Conservation (phyloP, 2,113 vertebrate species). For the Saguinus midas region DNA sequence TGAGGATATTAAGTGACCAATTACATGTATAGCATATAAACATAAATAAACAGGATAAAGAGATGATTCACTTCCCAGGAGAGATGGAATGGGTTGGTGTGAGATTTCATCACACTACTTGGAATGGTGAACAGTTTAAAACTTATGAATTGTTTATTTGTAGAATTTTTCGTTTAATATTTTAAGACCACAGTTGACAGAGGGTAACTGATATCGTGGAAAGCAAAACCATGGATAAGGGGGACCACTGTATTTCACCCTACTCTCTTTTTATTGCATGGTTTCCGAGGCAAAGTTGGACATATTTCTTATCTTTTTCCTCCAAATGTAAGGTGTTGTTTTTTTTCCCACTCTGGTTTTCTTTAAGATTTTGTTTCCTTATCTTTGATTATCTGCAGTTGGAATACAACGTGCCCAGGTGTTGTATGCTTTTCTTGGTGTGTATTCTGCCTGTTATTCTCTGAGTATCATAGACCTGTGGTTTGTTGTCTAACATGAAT, state of each 20-base stretch:
- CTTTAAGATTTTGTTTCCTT: background rate
- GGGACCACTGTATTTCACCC: background rate
- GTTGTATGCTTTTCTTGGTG: background rate
- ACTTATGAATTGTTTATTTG: background rate
- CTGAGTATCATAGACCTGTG: background rate
- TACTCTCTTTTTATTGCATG: background rate
- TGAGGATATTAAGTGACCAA: background rate
- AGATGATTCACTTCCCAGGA: background rate
- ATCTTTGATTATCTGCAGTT: too few species aligned
- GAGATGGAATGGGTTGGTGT: background rate
- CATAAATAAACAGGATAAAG: background rate
- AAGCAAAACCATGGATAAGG: background rate
- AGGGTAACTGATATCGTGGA: background rate
- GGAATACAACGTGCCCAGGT: background rate
- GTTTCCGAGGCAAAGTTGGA: background rate
- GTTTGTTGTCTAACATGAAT: background rate
- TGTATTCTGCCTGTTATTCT: background rate
- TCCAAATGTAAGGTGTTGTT: background rate
- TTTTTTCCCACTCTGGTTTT: background rate
- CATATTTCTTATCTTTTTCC: background rate
- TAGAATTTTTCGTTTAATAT: background rate
- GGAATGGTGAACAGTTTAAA: background rate
- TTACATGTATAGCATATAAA: background rate
- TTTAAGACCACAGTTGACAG: background rate
- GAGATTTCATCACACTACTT: background rate